phyloP scores from a whole-genome alignment of 2,113 vertebrate genomes.

The Corynorhinus townsendii region DNA sequence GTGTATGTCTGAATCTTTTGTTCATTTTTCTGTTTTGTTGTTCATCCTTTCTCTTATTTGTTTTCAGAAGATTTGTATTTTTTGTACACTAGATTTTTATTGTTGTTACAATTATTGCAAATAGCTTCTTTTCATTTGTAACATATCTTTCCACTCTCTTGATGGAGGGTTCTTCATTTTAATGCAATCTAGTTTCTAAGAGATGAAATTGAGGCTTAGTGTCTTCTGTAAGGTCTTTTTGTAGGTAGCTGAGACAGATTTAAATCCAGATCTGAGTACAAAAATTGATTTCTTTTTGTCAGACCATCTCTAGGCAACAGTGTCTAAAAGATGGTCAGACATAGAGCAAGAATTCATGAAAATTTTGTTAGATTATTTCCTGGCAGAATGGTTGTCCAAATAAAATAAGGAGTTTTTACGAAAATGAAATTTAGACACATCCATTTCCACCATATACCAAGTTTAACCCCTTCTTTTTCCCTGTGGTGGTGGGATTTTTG shows the following conservation, averaged over 20 bases:
- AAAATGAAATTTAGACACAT: slow-evolving; percentile 1
- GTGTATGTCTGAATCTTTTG: not conserved
- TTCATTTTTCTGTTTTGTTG: not conserved
- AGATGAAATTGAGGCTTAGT: not conserved
- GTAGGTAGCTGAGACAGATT: not conserved
- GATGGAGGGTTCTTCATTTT: not conserved
- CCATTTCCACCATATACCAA: not conserved
- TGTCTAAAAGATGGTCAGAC: not conserved
- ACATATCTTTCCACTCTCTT: not conserved
- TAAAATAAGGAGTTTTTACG: slow-evolving; percentile 16
- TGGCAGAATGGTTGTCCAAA: not conserved
- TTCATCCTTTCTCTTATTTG: not conserved
- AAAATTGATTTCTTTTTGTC: not conserved
- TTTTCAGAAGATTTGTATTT: not conserved
- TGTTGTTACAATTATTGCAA: not conserved
- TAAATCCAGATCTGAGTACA: not conserved
- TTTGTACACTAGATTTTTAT: not conserved
- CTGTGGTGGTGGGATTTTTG: slow-evolving; percentile 26
- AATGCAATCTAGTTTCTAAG: not conserved
- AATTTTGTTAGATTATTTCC: not conserved
- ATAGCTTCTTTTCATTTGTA: not conserved
- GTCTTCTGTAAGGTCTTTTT: not conserved
- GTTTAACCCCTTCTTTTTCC: not conserved
- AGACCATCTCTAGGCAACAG: not conserved
- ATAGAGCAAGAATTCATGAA: not conserved